phyloP scores from a whole-genome alignment of 2,113 vertebrate genomes.

The Aramus guarauna region DNA sequence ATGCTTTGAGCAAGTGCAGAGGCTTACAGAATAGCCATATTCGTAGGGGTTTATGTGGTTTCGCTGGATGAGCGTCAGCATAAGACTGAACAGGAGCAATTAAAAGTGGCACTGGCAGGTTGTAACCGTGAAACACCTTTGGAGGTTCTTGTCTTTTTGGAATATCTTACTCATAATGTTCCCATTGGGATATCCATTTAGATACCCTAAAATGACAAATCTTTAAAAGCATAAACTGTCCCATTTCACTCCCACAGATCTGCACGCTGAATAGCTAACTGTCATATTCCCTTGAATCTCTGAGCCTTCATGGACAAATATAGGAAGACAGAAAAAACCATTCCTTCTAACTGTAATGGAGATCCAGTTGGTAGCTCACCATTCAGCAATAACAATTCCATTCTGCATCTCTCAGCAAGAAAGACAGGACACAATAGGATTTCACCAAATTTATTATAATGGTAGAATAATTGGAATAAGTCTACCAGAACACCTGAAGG shows the following conservation, averaged over 20 bases:
- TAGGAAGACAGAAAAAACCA: background rate
- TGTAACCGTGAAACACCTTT: background rate
- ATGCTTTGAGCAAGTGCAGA: background rate
- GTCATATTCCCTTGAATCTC: background rate
- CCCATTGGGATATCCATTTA: background rate
- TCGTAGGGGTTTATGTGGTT: background rate
- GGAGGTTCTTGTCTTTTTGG: background rate
- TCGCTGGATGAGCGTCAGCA: background rate
- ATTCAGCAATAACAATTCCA: background rate
- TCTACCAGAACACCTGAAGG: constrained; percentile 10
- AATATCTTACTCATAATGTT: background rate
- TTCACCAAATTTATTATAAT: constrained; percentile 16
- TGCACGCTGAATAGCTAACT: background rate
- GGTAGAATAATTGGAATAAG: constrained; percentile 9
- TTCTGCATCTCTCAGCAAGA: background rate
- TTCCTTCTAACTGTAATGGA: background rate
- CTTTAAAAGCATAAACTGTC: background rate
- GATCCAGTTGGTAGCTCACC: background rate
- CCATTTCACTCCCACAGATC: background rate
- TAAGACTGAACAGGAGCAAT: background rate
- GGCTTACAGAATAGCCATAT: background rate
- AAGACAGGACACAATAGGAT: background rate
- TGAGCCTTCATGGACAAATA: background rate
- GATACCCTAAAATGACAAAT: background rate
- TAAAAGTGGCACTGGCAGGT: background rate